Percentiles rank a stretch among this genome's conserved stretches.
These are phyloP conservation scores for Platyura marginata DNA, from an alignment of 1,140 invertebrate genomes.

Conservation along the genomic window DNA sequence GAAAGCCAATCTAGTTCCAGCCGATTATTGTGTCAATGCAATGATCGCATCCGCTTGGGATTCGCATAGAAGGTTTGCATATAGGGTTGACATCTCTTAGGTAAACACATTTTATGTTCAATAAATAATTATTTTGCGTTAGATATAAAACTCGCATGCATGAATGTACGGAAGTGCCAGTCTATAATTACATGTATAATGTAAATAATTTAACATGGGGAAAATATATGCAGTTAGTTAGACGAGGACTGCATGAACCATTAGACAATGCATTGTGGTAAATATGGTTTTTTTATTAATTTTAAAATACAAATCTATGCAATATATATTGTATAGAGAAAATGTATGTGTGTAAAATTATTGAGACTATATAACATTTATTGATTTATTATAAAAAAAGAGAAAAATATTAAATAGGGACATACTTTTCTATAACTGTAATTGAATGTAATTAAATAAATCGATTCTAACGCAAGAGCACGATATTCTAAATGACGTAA, in stretches of 20 bases:
- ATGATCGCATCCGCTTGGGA: slow-evolving; percentile 56
- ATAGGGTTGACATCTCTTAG: too few relatives aligned
- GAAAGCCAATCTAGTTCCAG: slow-evolving; percentile 55
- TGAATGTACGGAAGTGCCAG: slow-evolving; percentile 20
- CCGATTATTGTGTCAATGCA: slow-evolving; percentile 57
- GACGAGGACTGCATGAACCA: slow-evolving; percentile 21
- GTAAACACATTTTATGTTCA: background rate
- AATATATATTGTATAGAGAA: too few relatives aligned
- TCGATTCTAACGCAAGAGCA: too few relatives aligned
- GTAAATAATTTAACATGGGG: slow-evolving; percentile 26
- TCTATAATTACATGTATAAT: slow-evolving; percentile 30
- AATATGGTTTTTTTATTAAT: too few relatives aligned
- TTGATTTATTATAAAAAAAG: too few relatives aligned
- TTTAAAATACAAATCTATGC: too few relatives aligned
- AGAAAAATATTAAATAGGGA: too few relatives aligned
- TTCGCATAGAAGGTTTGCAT: slow-evolving; percentile 24
- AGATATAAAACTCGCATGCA: background rate
- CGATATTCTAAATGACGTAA: too few relatives aligned
- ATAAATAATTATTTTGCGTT: background rate
- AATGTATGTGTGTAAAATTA: too few relatives aligned
- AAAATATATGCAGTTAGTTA: slow-evolving; percentile 25
- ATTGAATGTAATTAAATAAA: too few relatives aligned
- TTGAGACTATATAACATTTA: too few relatives aligned
- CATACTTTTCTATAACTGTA: too few relatives aligned
- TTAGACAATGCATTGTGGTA: slow-evolving; percentile 23